Conservation (phyloP, 1,140 invertebrate species). For the Cydia fagiglandana region DNA sequence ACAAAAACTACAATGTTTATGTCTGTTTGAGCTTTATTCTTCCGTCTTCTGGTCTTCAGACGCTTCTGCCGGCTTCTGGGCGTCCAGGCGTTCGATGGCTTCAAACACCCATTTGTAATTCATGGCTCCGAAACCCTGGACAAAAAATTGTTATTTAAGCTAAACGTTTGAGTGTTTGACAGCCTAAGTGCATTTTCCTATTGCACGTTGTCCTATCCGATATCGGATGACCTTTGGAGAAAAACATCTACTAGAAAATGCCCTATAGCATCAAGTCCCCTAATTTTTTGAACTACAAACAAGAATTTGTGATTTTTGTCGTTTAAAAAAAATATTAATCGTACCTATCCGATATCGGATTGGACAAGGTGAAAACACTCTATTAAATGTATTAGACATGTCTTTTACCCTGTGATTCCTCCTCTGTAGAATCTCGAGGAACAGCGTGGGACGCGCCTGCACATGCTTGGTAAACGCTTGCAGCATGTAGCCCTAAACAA, state of each 20-base stretch:
- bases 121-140: constrained; percentile 98
- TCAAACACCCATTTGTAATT: constrained; percentile 99
- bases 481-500: constrained; percentile 91
- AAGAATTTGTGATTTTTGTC: too few relatives aligned
- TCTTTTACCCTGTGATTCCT: constrained; percentile 93
- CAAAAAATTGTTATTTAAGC: constrained; percentile 50
- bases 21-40: not conserved
- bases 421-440: constrained; percentile 98
- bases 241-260: too few relatives aligned
- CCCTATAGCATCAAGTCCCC: too few relatives aligned
- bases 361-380: too few relatives aligned
- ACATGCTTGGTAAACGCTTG: constrained; percentile 99
- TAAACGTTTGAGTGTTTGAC: too few relatives aligned
- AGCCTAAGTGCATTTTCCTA: too few relatives aligned
- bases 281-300: too few relatives aligned
- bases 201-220: too few relatives aligned
- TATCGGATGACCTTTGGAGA: too few relatives aligned
- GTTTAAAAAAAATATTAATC: too few relatives aligned
- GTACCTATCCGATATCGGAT: too few relatives aligned
- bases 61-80: not conserved
- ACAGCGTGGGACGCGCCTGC: constrained; percentile 97
- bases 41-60: not conserved
- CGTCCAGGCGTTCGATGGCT: constrained; percentile 88
- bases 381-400: not conserved
- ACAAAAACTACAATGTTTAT: too few relatives aligned